These are phyloP conservation scores for Lepilemur septentrionalis DNA, from an alignment of 2,797 vertebrate genomes.

Conservation along the genomic window DNA sequence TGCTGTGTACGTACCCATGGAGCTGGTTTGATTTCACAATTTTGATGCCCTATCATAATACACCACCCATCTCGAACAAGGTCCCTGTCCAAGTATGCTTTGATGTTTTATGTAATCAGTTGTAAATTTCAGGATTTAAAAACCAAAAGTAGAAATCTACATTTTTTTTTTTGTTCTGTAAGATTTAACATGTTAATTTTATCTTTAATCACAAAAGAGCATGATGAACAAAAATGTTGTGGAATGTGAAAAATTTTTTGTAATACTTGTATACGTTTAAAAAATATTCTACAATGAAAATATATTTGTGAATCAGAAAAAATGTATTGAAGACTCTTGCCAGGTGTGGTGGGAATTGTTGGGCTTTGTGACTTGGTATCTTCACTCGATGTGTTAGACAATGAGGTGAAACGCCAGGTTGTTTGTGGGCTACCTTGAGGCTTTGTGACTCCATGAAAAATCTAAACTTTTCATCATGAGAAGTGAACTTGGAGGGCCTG, in stretches of 20 bases:
- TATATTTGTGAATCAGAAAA: not conserved
- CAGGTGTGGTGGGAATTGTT: not conserved
- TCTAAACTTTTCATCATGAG: not conserved
- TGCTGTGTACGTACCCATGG: not conserved
- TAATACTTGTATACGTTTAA: not conserved
- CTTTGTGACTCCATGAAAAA: not conserved
- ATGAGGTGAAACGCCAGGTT: not conserved
- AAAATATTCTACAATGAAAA: not conserved
- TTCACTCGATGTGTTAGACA: not conserved
- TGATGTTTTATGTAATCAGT: not conserved
- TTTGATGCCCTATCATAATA: not conserved
- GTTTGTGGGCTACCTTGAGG: not conserved
- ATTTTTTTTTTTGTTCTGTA: not conserved
- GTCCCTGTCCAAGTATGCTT: not conserved
- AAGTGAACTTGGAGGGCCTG: not conserved
- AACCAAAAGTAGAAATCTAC: not conserved
- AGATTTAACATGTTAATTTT: not conserved
- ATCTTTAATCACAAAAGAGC: not conserved
- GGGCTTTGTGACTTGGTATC: not conserved
- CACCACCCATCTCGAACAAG: not conserved
- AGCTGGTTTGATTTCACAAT: not conserved
- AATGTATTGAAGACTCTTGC: not conserved
- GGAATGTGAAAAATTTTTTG: not conserved
- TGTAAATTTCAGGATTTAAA: conserved; percentile 12
- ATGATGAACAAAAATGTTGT: not conserved